Percentiles rank a stretch among this genome's conserved stretches.
Conservation (phyloP, 2,113 vertebrate species). For the Salvelinus sp. region DNA sequence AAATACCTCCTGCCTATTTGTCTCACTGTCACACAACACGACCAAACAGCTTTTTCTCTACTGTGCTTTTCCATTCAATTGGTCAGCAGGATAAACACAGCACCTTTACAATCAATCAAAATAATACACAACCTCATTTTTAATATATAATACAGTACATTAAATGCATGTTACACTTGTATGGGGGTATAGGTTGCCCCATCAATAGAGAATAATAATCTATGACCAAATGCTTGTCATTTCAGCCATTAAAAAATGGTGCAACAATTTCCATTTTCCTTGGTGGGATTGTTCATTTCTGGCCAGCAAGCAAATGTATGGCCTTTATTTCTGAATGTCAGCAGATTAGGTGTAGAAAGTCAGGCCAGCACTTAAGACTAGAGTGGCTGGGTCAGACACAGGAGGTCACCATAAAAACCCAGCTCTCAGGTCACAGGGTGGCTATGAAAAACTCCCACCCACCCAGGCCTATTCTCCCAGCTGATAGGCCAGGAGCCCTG, state of each 20-base stretch:
- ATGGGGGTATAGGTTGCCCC: no score
- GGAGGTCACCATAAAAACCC: neutral
- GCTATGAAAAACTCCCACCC: neutral
- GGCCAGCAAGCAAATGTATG: neutral
- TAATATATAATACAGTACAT: no score
- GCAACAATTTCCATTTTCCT: neutral
- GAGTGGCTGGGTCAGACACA: neutral
- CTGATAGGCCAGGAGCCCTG: constrained; percentile 19
- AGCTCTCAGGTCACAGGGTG: neutral
- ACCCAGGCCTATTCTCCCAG: neutral
- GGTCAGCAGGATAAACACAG: neutral
- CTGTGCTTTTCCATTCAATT: neutral
- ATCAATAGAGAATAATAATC: neutral
- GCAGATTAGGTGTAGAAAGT: no score
- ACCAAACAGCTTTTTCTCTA: neutral
- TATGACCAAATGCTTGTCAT: neutral
- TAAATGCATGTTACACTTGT: no score
- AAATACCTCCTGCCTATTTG: neutral
- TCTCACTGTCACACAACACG: neutral
- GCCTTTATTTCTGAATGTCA: neutral
- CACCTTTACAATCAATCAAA: neutral
- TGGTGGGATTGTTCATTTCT: no score
- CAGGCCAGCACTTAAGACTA: no score
- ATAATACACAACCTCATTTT: neutral
- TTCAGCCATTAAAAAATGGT: neutral